Percentiles rank a stretch among this genome's conserved stretches.
phyloP scores from a whole-genome alignment of 2,888 invertebrate genomes.

The Nomada ruficornis region DNA sequence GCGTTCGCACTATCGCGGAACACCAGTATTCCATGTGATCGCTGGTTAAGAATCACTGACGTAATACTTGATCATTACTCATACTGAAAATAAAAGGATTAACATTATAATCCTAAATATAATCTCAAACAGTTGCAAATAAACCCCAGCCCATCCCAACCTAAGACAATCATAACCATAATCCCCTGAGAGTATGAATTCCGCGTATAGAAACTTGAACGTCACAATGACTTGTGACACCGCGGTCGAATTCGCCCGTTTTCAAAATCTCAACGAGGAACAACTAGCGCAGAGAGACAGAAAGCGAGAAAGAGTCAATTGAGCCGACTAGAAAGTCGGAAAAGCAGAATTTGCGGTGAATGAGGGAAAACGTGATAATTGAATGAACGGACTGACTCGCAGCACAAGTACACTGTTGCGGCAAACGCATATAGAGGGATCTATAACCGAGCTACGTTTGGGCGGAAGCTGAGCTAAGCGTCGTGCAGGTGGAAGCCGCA shows the following conservation, averaged over 20 bases:
- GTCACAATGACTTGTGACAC: neutral
- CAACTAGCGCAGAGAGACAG: neutral
- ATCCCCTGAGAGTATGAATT: neutral
- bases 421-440: neutral
- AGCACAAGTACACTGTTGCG: neutral
- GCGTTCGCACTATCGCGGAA: too few relatives aligned
- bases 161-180: too few relatives aligned
- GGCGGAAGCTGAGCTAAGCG: slow-evolving; percentile 26
- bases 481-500: slow-evolving; percentile 54
- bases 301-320: too few relatives aligned
- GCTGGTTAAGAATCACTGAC: too few relatives aligned
- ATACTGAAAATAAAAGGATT: too few relatives aligned
- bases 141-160: too few relatives aligned
- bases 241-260: neutral
- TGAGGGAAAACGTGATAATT: neutral
- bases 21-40: too few relatives aligned
- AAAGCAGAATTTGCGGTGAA: neutral
- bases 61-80: too few relatives aligned
- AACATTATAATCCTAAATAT: too few relatives aligned
- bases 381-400: neutral
- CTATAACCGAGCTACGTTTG: neutral
- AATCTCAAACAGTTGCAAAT: too few relatives aligned
- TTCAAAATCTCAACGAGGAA: neutral
- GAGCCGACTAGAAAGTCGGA: neutral
- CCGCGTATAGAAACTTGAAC: neutral